phyloP scores from a whole-genome alignment of 2,113 vertebrate species.

The Lethenteron camtschaticum region DNA sequence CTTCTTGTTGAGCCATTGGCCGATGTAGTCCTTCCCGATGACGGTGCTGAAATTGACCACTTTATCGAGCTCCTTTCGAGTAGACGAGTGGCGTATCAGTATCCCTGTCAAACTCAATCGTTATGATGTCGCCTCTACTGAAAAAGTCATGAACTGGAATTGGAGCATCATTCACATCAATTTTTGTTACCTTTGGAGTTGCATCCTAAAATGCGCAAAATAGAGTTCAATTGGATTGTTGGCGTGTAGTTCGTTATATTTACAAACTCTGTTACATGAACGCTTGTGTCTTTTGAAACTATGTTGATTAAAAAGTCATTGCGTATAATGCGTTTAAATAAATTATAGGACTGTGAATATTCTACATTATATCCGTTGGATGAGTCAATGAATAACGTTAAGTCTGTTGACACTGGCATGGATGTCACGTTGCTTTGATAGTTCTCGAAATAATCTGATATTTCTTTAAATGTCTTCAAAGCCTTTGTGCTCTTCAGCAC shows the following conservation, averaged over 20 bases:
- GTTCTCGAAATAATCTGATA: not conserved
- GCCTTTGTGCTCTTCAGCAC: not conserved
- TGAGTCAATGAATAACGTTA: not conserved
- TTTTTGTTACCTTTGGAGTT: slow-evolving; percentile 5
- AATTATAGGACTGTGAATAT: not conserved
- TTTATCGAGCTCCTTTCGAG: not conserved
- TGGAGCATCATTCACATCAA: not conserved
- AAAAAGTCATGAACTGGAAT: not conserved
- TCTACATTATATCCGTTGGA: not conserved
- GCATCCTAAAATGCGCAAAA: slow-evolving; percentile 1
- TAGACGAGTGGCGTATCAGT: not conserved
- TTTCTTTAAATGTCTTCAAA: not conserved
- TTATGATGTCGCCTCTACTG: not conserved
- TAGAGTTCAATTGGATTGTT: not conserved
- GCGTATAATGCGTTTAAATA: not conserved
- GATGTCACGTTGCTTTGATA: not conserved
- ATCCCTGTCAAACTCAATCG: not conserved
- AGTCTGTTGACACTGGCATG: not conserved
- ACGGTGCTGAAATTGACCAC: not conserved
- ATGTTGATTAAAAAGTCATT: not conserved
- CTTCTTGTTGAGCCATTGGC: not conserved
- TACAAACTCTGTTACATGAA: not conserved
- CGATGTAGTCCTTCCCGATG: not conserved
- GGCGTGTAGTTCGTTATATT: not conserved
- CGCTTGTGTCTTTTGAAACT: not conserved